Percentiles rank a stretch among this genome's conserved stretches.
These are phyloP conservation scores for Leuciscus waleckii DNA, from an alignment of 2,797 vertebrate genomes.

Conservation along the genomic window DNA sequence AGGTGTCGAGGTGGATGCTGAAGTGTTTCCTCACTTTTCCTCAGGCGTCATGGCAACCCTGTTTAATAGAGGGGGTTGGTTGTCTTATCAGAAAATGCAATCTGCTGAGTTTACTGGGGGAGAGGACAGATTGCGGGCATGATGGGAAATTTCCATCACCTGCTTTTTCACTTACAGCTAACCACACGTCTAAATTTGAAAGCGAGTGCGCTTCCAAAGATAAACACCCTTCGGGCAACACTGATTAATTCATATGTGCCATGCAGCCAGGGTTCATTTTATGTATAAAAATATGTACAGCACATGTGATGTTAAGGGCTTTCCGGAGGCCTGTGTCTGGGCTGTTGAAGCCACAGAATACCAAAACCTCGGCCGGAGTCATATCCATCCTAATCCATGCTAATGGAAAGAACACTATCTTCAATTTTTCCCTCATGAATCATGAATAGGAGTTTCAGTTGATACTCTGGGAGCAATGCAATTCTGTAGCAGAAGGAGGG, in stretches of 20 bases:
- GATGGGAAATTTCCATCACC: slow-evolving; percentile 53
- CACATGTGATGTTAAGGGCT: neutral
- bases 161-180: slow-evolving; percentile 48
- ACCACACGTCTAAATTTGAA: slow-evolving; percentile 29
- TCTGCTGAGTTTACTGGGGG: slow-evolving; percentile 56
- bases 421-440: slow-evolving; percentile 48
- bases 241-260: slow-evolving; percentile 40
- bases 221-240: slow-evolving; percentile 30
- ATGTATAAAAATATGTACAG: neutral
- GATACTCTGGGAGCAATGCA: slow-evolving; percentile 42
- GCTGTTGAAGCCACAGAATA: slow-evolving; percentile 12
- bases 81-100: slow-evolving; percentile 66
- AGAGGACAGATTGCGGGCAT: slow-evolving; percentile 46
- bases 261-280: neutral
- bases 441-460: slow-evolving; percentile 45
- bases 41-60: slow-evolving; percentile 43
- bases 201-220: slow-evolving; percentile 23
- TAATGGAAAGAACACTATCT: slow-evolving; percentile 53
- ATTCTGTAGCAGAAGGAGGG: slow-evolving; percentile 14
- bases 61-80: slow-evolving; percentile 58
- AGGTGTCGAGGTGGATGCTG: slow-evolving; percentile 22
- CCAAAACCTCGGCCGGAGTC: slow-evolving; percentile 30
- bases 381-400: slow-evolving; percentile 45
- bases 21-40: slow-evolving; percentile 44
- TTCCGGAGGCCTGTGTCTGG: slow-evolving; percentile 1